phyloP scores from a whole-genome alignment of 2,797 vertebrate species.

The Selene dorsalis region DNA sequence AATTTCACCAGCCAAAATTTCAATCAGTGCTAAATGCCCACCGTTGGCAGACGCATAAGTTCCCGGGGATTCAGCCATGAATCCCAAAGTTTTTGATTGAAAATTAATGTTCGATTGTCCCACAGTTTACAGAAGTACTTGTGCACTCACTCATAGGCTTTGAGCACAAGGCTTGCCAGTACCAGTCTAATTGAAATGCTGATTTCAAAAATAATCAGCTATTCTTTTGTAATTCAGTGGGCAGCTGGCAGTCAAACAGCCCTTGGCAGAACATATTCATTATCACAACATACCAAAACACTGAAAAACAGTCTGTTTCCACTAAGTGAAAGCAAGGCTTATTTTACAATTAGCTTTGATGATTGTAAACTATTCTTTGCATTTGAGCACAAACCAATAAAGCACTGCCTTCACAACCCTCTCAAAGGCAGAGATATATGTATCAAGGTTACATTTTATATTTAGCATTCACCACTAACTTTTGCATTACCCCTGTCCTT shows the following conservation, averaged over 20 bases:
- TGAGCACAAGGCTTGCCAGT: slow-evolving; percentile 37
- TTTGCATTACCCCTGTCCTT: background rate
- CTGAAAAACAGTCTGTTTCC: slow-evolving; percentile 10
- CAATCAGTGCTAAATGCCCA: slow-evolving; percentile 48
- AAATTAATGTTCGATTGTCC: slow-evolving; percentile 60
- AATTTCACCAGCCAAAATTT: slow-evolving; percentile 52
- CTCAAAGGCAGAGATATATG: background rate
- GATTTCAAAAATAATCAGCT: slow-evolving; percentile 64
- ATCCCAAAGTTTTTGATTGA: slow-evolving; percentile 60
- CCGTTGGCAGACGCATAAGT: slow-evolving; percentile 50
- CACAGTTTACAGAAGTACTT: slow-evolving; percentile 53
- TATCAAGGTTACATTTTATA: slow-evolving; percentile 2
- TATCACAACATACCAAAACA: slow-evolving; percentile 26
- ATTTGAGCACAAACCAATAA: background rate
- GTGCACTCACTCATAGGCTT: slow-evolving; percentile 31
- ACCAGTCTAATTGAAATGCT: slow-evolving; percentile 58
- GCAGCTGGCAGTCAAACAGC: slow-evolving; percentile 35
- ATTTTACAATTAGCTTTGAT: slow-evolving; percentile 9
- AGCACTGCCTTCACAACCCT: background rate
- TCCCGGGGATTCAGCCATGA: slow-evolving; percentile 58
- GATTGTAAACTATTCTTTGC: slow-evolving; percentile 13
- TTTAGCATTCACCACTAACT: background rate
- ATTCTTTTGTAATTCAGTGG: slow-evolving; percentile 53
- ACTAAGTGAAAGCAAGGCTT: background rate
- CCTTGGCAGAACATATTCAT: slow-evolving; percentile 43